Base-by-base conservation (phyloP, 1,140 invertebrate genomes). In the Halesus radiatus region DNA sequence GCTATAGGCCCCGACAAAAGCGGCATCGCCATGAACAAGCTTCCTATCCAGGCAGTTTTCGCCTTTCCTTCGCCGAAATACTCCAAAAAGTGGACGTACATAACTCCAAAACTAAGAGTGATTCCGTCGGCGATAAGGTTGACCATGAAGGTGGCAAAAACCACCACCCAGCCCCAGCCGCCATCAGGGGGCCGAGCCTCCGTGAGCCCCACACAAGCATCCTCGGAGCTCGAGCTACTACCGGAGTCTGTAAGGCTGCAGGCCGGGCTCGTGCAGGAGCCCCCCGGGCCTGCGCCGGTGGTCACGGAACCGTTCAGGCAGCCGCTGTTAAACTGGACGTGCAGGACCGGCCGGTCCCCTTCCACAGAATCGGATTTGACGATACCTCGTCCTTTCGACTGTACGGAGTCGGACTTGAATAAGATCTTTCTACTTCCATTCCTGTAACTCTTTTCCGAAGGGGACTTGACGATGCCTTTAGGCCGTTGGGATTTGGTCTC, bases 61-160 rank as follows among this genome's bases (percentile, higher is more conserved):
- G 94, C 93, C 84, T 96, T 96, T 22, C 93, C 92, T 84, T 94
- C 92, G 16, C 92, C 91, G 86, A 96, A 97, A 86, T 96, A 94
- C 54, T 94, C 91, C 18, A 95, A 87, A 85, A 97, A 94, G 85
- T 96, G 94, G 0, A 94, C 92, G 85, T 92, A 96, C 84, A 97
- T 94, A 1, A 97, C 93, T 32, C 96, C 96, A 85, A 96, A 96
- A 74, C 95, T 96, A 87, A 97, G 95, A 0, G 95, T 96, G 66
- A 97, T 93, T 3, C 96, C 96, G 85, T 98, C 96, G 16, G 96
- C 96, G 82, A 98, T 98, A 23, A 98, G 90, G 86, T 98, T 98
- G 68, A 97, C 94, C 88, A 97, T 91, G 84, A 98, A 97, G 0
- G 96, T 94, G 87, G 96, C 90, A 87, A 94, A 95, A 73, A 98